phyloP scores from a whole-genome alignment of 2,797 vertebrate species.

The Enteromius viviparus region DNA sequence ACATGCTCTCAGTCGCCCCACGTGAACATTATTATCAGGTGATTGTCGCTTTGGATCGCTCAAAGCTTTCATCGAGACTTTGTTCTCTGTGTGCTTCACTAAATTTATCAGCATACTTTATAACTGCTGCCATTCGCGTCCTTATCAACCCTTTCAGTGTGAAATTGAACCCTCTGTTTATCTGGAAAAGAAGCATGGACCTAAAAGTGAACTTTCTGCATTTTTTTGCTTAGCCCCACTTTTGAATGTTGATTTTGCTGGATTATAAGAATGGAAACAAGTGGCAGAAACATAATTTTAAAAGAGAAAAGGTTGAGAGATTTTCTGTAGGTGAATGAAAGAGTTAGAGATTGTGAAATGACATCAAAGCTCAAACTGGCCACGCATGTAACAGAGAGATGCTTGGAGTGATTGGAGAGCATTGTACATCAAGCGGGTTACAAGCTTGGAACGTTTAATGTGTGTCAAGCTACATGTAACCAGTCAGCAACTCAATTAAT shows the following conservation, averaged over 20 bases:
- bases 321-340: not conserved
- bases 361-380: slow-evolving; percentile 19
- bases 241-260: not conserved
- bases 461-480: not conserved
- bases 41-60: slow-evolving; percentile 49
- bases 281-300: not conserved
- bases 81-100: slow-evolving; percentile 58
- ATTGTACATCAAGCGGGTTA: not conserved
- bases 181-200: slow-evolving; percentile 63
- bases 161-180: slow-evolving; percentile 35
- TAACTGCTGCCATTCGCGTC: slow-evolving; percentile 34
- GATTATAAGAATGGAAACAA: not conserved
- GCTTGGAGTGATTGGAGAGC: slow-evolving; percentile 20
- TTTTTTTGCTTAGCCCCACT: not conserved
- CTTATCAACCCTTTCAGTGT: slow-evolving; percentile 13
- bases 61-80: slow-evolving; percentile 47
- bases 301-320: not conserved
- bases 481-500: not conserved
- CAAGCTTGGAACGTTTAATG: not conserved
- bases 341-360: not conserved
- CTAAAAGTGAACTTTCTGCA: slow-evolving; percentile 56
- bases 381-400: slow-evolving; percentile 12
- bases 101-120: slow-evolving; percentile 61
- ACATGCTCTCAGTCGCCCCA: slow-evolving; percentile 46
- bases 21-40: slow-evolving; percentile 67